phyloP scores from a whole-genome alignment of 1,140 invertebrate genomes.

The Drosophila sturtevanti region DNA sequence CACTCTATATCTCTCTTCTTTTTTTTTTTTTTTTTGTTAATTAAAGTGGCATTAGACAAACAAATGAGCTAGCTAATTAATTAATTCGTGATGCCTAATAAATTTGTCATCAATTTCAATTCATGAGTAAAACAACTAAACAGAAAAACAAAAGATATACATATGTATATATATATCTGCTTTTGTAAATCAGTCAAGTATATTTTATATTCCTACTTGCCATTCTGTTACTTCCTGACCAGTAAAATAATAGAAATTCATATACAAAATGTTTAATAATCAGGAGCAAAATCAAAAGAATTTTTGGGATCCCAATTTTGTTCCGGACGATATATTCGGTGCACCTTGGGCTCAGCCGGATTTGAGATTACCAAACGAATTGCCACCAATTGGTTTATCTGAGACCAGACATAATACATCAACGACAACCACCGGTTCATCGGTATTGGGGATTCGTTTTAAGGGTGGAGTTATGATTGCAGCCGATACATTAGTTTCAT shows the following conservation, averaged over 20 bases:
- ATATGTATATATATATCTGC: background rate
- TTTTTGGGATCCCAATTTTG: too few species aligned
- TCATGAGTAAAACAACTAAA: background rate
- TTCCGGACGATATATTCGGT: too few species aligned
- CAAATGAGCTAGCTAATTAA: conserved; percentile 67
- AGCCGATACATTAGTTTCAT: conserved; percentile 95
- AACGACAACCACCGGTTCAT: conserved; percentile 93
- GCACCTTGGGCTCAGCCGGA: too few species aligned
- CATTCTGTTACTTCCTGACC: too few species aligned
- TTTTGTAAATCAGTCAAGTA: background rate
- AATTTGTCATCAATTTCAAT: conserved; percentile 68
- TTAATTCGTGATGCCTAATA: conserved; percentile 69
- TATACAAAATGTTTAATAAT: too few species aligned
- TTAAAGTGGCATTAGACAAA: conserved; percentile 62
- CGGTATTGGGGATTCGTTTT: conserved; percentile 93
- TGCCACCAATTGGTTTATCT: too few species aligned
- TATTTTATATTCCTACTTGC: too few species aligned
- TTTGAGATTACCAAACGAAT: too few species aligned
- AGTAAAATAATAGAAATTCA: too few species aligned
- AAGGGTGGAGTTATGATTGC: conserved; percentile 96
- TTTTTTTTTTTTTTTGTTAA: conserved; percentile 2
- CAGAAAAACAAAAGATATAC: background rate
- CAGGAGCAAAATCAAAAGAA: too few species aligned
- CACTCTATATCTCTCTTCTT: background rate
- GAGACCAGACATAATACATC: too few species aligned